Base-by-base conservation (phyloP, 2,113 vertebrate species). In the Euleptes europaea region DNA sequence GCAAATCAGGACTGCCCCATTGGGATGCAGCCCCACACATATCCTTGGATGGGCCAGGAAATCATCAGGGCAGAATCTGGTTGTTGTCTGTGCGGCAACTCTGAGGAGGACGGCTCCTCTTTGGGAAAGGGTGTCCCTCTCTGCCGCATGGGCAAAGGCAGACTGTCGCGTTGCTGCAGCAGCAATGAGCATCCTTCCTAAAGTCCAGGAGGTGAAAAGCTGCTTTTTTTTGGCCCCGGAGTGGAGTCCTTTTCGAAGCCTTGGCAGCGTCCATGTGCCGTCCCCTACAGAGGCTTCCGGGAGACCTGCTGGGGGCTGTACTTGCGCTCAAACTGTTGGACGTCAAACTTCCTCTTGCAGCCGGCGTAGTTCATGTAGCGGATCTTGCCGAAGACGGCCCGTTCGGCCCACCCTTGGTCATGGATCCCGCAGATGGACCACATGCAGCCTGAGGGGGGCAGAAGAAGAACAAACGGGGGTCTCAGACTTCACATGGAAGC, bases 281-380 rank as follows among this genome's bases (percentile, higher is more conserved):
- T 7, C 2, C 21, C 38, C 40, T 28, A 21, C 5, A 4, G 6
- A 23, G 0, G 0, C 88, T 89, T 91, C 35, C 81, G 80, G 79
- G 88, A 1, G 66, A 19, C 78, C 0, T 54, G 83, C 84, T 73
- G 84, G 4, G 94, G 94, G 40, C 84, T 15, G 12, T 98, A 98
- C 85, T 94, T 97, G 49, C 31, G 91, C 92, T 98, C 97, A 0
- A 98, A 98, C 84, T 88, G 76, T 0, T 86, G 92, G 15, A 98
- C 97, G 0, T 98, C 93, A 14, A 98, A 98, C 94, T 98, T 98
- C 91, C 97, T 95, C 82, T 96, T 97, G 95, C 98, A 98, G 88
- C 98, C 98, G 1, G 96, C 95, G 1, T 98, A 98, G 94, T 98
- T 98, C 98, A 98, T 98, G 95, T 97, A 98, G 86, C 97, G 97